These are phyloP conservation scores for Apodemia duryi DNA, from an alignment of 2,888 invertebrate genomes.

Conservation along the genomic window DNA sequence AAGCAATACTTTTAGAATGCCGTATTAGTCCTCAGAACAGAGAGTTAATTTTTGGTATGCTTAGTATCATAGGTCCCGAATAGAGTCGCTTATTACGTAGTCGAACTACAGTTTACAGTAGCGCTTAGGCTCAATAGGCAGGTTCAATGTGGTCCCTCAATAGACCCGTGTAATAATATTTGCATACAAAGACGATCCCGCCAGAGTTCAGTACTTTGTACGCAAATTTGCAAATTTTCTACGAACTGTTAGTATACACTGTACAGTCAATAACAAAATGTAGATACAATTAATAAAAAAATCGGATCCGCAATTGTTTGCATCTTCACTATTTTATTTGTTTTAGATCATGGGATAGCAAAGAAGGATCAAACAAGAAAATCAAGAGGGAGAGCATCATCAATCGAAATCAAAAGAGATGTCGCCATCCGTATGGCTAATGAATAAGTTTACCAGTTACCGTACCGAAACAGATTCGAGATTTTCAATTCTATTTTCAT, in stretches of 20 bases:
- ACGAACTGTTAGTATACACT: conserved; percentile 42
- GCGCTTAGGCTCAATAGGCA: conserved; percentile 47
- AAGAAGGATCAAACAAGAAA: too few species aligned
- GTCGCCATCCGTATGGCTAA: too few species aligned
- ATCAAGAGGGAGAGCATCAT: too few species aligned
- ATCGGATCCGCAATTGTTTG: too few species aligned
- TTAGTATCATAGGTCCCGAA: conserved; percentile 44
- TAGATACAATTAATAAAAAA: too few species aligned
- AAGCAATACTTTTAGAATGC: conserved; percentile 31
- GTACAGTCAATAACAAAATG: conserved; percentile 5
- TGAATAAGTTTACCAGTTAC: too few species aligned
- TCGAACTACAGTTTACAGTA: conserved; percentile 36
- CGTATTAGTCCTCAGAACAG: not conserved
- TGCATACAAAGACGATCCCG: conserved; percentile 65
- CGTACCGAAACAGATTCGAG: too few species aligned
- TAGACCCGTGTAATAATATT: conserved; percentile 65
- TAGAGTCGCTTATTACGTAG: conserved; percentile 47
- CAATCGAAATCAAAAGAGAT: too few species aligned
- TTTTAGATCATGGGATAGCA: too few species aligned
- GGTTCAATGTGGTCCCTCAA: conserved; percentile 58
- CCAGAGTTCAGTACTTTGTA: conserved; percentile 56
- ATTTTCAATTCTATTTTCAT: too few species aligned
- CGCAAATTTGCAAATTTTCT: conserved; percentile 60
- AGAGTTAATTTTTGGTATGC: conserved; percentile 30
- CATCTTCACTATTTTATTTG: too few species aligned